Conservation (phyloP, 2,888 invertebrate genomes). For the Sturmia bella region DNA sequence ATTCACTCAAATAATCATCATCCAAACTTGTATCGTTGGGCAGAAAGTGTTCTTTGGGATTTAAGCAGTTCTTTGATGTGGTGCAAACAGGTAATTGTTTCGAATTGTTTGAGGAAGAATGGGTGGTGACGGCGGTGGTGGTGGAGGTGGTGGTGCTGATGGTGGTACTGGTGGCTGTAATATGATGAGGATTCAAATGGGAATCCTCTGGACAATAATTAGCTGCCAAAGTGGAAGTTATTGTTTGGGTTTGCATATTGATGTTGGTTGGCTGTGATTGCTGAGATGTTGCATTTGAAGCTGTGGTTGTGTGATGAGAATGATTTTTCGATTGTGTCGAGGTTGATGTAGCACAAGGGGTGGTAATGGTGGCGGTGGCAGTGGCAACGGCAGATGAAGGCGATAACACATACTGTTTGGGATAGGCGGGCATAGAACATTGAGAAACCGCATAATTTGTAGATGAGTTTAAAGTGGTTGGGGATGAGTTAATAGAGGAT, state of each 20-base stretch:
- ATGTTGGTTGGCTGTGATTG: slow-evolving; percentile 56
- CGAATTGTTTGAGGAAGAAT: slow-evolving; percentile 42
- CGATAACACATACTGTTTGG: slow-evolving; percentile 68
- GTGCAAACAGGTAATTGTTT: slow-evolving; percentile 82
- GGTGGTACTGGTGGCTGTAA: slow-evolving; percentile 26
- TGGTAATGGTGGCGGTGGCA: not conserved
- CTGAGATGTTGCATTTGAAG: slow-evolving; percentile 23
- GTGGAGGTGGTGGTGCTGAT: not conserved
- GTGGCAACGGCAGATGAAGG: not conserved
- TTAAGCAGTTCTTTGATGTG: slow-evolving; percentile 82
- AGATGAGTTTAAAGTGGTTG: slow-evolving; percentile 26
- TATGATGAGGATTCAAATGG: slow-evolving; percentile 58
- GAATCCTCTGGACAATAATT: slow-evolving; percentile 72
- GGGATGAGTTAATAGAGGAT: slow-evolving; percentile 46
- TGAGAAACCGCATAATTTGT: slow-evolving; percentile 72
- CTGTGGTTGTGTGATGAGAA: slow-evolving; percentile 35
- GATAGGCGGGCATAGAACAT: slow-evolving; percentile 79
- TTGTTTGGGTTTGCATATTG: slow-evolving; percentile 67
- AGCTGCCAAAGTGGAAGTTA: slow-evolving; percentile 69
- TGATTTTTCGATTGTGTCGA: slow-evolving; percentile 45
- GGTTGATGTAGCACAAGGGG: slow-evolving; percentile 24
- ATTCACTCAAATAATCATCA: slow-evolving; percentile 91
- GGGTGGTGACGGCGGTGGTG: slow-evolving; percentile 7
- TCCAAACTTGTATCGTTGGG: slow-evolving; percentile 82
- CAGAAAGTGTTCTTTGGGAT: slow-evolving; percentile 82